Evolutionary conservation across 2,797 vertebrate genomes (phyloP).

Genomic region (Notamacropus eugenii): DNA sequence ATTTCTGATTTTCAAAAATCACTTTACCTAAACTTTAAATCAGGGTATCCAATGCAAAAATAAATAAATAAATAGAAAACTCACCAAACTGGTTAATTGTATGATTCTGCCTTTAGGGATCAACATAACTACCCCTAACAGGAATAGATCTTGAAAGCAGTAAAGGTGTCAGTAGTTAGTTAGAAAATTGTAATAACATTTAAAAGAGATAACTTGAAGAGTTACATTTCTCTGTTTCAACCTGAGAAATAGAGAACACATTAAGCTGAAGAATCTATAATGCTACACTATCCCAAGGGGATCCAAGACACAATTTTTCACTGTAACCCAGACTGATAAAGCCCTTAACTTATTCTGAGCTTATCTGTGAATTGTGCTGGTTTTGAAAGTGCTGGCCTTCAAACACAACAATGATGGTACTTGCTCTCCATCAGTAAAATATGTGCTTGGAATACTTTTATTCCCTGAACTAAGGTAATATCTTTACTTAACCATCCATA

Average conservation of each 20-base stretch:
- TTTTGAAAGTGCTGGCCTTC: not conserved
- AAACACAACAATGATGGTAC: not conserved
- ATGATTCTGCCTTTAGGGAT: not conserved
- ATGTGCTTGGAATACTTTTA: not conserved
- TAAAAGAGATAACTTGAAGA: constrained; percentile 26
- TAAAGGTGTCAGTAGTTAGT: constrained; percentile 39
- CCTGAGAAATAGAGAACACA: not conserved
- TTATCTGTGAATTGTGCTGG: not conserved
- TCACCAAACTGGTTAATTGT: constrained; percentile 10
- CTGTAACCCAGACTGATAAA: not conserved
- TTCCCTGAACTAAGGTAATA: not conserved
- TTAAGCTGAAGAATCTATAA: not conserved
- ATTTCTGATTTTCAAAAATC: constrained; percentile 1
- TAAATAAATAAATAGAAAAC: not conserved
- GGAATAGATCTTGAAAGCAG: constrained; percentile 54
- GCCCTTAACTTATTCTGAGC: not conserved
- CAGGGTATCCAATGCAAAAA: not conserved
- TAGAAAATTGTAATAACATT: constrained; percentile 42
- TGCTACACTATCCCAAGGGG: not conserved
- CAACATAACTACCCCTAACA: constrained; percentile 32
- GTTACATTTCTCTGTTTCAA: not conserved
- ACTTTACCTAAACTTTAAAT: not conserved
- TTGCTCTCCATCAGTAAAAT: not conserved
- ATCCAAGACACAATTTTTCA: not conserved
- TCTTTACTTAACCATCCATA: not conserved